These are phyloP conservation scores for Actinernus sp. DNA, from an alignment of 92 coral and sea anemone genomes.

Conservation along the genomic window DNA sequence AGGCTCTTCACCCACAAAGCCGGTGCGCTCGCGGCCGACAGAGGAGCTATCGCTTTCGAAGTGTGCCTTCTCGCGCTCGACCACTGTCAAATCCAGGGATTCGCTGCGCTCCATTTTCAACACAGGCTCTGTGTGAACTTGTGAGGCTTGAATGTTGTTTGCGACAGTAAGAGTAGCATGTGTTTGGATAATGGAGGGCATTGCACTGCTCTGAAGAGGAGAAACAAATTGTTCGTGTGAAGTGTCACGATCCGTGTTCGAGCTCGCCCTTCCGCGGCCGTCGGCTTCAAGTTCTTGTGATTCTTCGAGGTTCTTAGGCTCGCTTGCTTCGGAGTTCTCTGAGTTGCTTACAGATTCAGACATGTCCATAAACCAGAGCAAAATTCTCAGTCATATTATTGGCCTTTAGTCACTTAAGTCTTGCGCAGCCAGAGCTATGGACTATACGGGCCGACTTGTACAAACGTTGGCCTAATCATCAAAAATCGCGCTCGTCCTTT, in stretches of 20 bases:
- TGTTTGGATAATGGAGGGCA: slow-evolving; percentile 14
- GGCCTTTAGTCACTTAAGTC: background rate
- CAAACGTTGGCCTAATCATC: too few species aligned
- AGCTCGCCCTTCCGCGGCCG: slow-evolving; percentile 21
- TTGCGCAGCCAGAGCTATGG: too few species aligned
- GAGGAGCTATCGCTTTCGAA: slow-evolving; percentile 34
- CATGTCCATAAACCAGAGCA: slow-evolving; percentile 6
- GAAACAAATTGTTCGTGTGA: slow-evolving; percentile 18
- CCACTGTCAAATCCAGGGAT: slow-evolving; percentile 8
- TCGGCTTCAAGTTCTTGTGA: background rate
- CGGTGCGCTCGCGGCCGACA: slow-evolving; percentile 36
- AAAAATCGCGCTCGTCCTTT: too few species aligned
- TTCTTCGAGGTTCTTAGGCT: background rate
- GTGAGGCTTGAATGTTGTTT: background rate
- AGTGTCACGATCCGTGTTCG: slow-evolving; percentile 28
- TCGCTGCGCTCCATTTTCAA: slow-evolving; percentile 55
- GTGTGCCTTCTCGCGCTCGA: slow-evolving; percentile 38
- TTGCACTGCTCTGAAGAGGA: background rate
- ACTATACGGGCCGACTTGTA: background rate
- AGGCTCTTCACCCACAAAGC: slow-evolving; percentile 85
- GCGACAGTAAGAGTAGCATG: background rate
- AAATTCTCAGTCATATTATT: background rate
- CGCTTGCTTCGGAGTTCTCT: background rate
- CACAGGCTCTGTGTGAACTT: slow-evolving; percentile 3
- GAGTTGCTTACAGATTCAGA: slow-evolving; percentile 5